These are phyloP conservation scores for Sisor rabdophorus DNA, from an alignment of 2,113 vertebrate genomes.

Conservation along the genomic window DNA sequence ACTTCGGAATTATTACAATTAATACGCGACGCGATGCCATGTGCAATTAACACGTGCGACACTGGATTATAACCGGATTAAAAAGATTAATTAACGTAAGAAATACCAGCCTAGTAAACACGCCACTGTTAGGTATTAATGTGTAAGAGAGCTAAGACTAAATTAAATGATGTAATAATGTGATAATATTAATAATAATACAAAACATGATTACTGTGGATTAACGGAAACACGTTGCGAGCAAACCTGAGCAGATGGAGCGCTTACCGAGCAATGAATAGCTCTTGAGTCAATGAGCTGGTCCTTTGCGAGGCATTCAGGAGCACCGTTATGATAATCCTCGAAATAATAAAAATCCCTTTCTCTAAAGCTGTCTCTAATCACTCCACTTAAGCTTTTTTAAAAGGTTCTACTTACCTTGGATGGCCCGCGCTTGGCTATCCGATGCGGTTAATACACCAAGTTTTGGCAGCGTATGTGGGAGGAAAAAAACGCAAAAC, in stretches of 20 bases:
- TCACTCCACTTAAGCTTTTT: not conserved
- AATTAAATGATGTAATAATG: not conserved
- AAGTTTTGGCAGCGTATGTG: not conserved
- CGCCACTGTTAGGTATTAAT: not conserved
- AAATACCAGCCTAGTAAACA: not conserved
- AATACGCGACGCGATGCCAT: not conserved
- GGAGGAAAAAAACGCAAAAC: not conserved
- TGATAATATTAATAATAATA: not conserved
- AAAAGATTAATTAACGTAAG: not conserved
- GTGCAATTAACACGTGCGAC: not conserved
- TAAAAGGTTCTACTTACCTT: constrained; percentile 27
- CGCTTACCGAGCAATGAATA: not conserved
- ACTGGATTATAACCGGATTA: constrained; percentile 6
- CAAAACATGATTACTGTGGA: constrained; percentile 4
- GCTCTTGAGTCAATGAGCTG: not conserved
- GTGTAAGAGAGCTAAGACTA: not conserved
- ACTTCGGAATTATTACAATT: too few relatives aligned
- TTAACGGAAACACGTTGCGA: constrained; percentile 1
- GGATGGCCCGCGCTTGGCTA: constrained; percentile 26
- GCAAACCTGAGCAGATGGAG: constrained; percentile 1
- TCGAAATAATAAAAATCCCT: not conserved
- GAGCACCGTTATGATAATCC: constrained; percentile 2
- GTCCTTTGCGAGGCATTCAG: constrained; percentile 7
- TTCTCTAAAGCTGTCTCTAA: not conserved
- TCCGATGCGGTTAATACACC: not conserved